Conservation (phyloP, 35 echinoderm and acorn worm genomes). For the Heliocidaris tuberculata region DNA sequence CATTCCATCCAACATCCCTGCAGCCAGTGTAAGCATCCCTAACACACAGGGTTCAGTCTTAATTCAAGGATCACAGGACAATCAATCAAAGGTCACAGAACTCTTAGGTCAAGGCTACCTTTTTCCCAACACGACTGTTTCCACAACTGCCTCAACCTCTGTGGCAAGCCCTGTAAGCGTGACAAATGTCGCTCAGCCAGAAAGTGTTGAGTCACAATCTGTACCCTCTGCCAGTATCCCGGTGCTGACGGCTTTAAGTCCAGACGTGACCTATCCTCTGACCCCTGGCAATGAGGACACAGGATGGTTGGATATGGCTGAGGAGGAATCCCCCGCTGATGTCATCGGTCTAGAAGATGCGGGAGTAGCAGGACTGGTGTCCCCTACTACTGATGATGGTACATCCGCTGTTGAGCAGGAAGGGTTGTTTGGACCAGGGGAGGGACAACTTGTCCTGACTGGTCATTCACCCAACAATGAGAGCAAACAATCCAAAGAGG, state of each 20-base stretch:
- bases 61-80: background rate
- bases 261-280: background rate
- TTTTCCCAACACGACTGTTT: background rate
- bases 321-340: background rate
- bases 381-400: background rate
- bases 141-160: background rate
- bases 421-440: background rate
- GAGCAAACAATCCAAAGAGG: background rate
- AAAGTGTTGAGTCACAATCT: background rate
- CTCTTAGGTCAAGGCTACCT: background rate
- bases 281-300: background rate
- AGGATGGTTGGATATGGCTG: background rate
- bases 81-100: background rate
- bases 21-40: background rate
- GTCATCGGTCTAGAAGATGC: background rate
- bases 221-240: background rate
- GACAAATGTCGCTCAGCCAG: background rate
- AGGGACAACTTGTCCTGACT: background rate
- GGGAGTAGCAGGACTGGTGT: background rate
- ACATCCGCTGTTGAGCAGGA: slow-evolving; percentile 14
- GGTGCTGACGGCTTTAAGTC: background rate
- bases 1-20: background rate
- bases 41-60: background rate
- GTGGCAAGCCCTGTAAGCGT: background rate
- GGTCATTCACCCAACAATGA: background rate